Conservation (phyloP, 2,888 invertebrate genomes). For the Ornithoptera alexandrae region DNA sequence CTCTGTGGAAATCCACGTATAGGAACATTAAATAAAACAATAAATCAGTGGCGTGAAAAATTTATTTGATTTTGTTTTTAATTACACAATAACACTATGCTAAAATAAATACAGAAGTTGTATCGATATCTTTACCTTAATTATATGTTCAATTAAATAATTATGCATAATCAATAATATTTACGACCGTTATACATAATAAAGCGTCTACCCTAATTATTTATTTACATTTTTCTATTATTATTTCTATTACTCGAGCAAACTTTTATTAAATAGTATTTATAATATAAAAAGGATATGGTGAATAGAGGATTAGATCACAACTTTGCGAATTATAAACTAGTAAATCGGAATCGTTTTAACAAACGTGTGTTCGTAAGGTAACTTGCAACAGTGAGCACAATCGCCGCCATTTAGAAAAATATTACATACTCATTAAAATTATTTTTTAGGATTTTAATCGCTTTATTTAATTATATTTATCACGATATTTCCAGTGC, state of each 20-base stretch:
- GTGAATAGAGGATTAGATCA: constrained; percentile 27
- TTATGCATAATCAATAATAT: constrained; percentile 61
- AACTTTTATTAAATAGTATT: constrained; percentile 21
- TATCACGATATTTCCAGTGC: no score
- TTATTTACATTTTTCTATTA: constrained; percentile 65
- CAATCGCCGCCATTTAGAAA: constrained; percentile 12
- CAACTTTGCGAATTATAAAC: constrained; percentile 26
- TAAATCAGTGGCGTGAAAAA: constrained; percentile 75
- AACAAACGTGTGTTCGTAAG: constrained; percentile 21
- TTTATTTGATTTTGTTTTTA: constrained; percentile 75
- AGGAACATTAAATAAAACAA: constrained; percentile 18
- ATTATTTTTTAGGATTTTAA: no score
- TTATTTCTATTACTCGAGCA: constrained; percentile 52
- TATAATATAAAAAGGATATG: constrained; percentile 18
- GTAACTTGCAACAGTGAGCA: constrained; percentile 20
- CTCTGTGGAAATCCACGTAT: no score
- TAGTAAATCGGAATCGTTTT: constrained; percentile 14
- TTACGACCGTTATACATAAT: constrained; percentile 40
- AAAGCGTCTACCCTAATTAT: constrained; percentile 68
- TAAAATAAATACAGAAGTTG: constrained; percentile 79
- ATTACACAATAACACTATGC: constrained; percentile 74
- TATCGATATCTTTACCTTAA: constrained; percentile 67
- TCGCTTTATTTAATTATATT: no score
- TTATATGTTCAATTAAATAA: constrained; percentile 72
- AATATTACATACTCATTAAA: no score